These are phyloP conservation scores for Drosophila albomicans DNA, from an alignment of 1,140 invertebrate species.

Conservation along the genomic window DNA sequence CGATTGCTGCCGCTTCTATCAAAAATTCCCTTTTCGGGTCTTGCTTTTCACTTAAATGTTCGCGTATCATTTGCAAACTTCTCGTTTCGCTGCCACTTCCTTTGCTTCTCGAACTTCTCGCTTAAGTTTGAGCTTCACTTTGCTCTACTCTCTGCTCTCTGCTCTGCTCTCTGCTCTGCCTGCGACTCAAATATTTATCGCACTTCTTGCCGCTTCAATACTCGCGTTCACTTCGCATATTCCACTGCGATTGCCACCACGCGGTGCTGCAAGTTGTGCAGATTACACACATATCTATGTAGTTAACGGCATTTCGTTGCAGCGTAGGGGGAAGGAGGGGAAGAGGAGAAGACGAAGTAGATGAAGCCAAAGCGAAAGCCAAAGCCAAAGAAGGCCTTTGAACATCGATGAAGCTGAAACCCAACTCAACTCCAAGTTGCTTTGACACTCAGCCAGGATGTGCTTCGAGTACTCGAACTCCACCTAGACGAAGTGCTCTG, in stretches of 20 bases:
- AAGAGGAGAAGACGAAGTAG: too few relatives aligned
- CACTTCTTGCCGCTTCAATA: neutral
- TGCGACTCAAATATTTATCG: slow-evolving; percentile 5
- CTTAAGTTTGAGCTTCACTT: slow-evolving; percentile 1
- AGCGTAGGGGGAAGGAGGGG: neutral
- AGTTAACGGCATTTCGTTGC: slow-evolving; percentile 10
- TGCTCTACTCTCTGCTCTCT: neutral
- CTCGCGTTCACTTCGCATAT: neutral
- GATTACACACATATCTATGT: neutral
- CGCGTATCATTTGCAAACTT: too few relatives aligned
- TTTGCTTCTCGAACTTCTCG: neutral
- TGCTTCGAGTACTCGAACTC: neutral
- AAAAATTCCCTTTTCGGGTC: too few relatives aligned
- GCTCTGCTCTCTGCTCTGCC: too few relatives aligned
- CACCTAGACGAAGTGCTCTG: neutral
- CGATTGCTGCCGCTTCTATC: too few relatives aligned
- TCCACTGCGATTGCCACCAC: neutral
- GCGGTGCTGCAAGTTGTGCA: neutral
- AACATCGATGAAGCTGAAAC: slow-evolving; percentile 19
- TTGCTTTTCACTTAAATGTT: too few relatives aligned
- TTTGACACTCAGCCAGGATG: slow-evolving; percentile 17
- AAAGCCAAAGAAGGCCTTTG: slow-evolving; percentile 2
- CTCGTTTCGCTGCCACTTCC: too few relatives aligned
- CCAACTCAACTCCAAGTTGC: slow-evolving; percentile 1
- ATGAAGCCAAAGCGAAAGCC: too few relatives aligned